These are phyloP conservation scores for Herpailurus yagouaroundi DNA, from an alignment of 2,113 vertebrate species.

Conservation along the genomic window DNA sequence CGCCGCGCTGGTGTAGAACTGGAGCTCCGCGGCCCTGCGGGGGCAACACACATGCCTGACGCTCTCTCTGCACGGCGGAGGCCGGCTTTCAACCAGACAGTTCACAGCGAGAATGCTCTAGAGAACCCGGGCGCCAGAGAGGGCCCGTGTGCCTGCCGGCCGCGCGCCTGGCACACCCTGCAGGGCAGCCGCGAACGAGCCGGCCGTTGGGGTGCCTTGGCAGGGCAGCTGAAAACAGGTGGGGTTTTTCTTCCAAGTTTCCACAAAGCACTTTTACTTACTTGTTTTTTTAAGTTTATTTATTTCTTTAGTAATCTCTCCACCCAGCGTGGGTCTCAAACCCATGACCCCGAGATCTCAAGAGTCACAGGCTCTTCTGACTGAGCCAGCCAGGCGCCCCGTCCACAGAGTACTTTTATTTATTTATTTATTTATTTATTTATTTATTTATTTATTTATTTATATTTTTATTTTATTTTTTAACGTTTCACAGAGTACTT, in stretches of 20 bases:
- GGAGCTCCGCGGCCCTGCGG: slow-evolving; percentile 93
- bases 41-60: rapidly evolving
- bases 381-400: neutral
- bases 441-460: too few relatives aligned
- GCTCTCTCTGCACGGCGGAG: rapidly evolving
- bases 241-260: neutral
- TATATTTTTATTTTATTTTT: too few relatives aligned
- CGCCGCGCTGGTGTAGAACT: slow-evolving; percentile 97
- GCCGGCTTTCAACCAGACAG: rapidly evolving
- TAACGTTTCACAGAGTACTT: neutral
- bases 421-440: too few relatives aligned
- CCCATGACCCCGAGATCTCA: neutral
- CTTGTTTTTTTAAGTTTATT: neutral
- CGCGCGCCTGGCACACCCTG: rapidly evolving
- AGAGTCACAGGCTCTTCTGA: neutral
- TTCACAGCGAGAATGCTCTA: rapidly evolving
- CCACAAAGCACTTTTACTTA: neutral
- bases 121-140: rapidly evolving
- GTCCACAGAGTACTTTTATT: neutral
- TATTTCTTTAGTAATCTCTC: neutral
- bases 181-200: neutral
- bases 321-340: neutral
- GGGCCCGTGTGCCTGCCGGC: rapidly evolving
- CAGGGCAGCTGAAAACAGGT: neutral
- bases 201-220: rapidly evolving